phyloP scores from a whole-genome alignment of 2,113 vertebrate genomes.

The Chaetops frenatus region DNA sequence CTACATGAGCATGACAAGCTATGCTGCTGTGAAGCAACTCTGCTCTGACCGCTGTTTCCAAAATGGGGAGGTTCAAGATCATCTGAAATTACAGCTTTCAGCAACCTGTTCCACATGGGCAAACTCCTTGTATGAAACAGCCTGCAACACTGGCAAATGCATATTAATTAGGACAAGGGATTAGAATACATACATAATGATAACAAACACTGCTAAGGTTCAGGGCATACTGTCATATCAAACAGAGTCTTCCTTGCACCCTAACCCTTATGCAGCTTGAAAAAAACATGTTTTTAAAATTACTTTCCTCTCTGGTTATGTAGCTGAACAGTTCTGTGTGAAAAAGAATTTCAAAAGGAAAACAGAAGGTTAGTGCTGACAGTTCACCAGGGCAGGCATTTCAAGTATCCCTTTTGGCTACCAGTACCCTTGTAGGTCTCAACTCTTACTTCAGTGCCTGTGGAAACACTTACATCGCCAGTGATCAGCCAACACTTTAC shows the following conservation, averaged over 20 bases:
- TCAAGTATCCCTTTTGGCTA: neutral
- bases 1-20: fast-evolving
- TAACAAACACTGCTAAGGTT: neutral
- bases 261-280: neutral
- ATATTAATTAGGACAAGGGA: neutral
- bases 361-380: neutral
- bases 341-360: neutral
- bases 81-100: neutral
- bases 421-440: neutral
- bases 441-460: neutral
- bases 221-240: neutral
- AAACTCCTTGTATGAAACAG: neutral
- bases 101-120: neutral
- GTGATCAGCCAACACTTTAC: neutral
- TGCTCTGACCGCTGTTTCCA: neutral
- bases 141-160: neutral
- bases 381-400: neutral
- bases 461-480: neutral
- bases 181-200: neutral
- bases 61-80: fast-evolving
- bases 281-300: neutral
- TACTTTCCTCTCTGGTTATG: neutral
- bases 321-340: fast-evolving
- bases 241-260: neutral
- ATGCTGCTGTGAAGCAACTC: neutral